Base-by-base conservation (phyloP, 1,140 invertebrate genomes). In the Philotrypesis tridentata region DNA sequence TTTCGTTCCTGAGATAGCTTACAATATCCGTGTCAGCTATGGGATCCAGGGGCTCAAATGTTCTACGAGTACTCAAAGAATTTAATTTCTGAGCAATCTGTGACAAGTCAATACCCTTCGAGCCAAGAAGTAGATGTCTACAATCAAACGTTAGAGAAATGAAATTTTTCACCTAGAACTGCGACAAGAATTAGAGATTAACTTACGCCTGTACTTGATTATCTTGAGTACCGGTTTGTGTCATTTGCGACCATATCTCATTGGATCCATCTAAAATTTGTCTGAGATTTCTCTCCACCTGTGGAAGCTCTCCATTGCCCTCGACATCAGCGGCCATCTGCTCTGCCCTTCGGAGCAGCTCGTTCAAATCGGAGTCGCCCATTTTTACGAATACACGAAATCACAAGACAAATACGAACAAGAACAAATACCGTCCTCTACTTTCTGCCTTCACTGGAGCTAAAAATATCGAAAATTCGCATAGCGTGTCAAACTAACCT, bases 221-320 rank as follows among this genome's bases (percentile, higher is more conserved):
- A 92, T 98, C 97, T 85, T 97, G 96, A 33, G 95, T 94, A 48
- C 95, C 95, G 75, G 95, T 95, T 89, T 96, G 96, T 23, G 96
- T 96, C 27, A 97, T 95, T 88, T 96, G 93, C 1, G 96, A 95
- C 93, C 97, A 97, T 11, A 99, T 90, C 89, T 98, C 96, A 86
- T 97, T 95, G 0, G 97, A 97, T 43, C 97, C 97, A 91, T 99
- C 97, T 40, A 97, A 92, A 40, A 99, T 96, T 93, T 99, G 98
- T 60, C 95, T 94, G 31, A 99, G 91, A 87, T 97, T 98, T 84
- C 98, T 93, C 86, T 98, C 96, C 11, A 99, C 96, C 90, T 97
- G 94, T 8, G 96, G 96, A 72, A 97, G 89, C 85, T 97, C 96
- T 72, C 95, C 94, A 86, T 94, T 95, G 27, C 95, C 96, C 92